phyloP scores from a whole-genome alignment of 2,888 invertebrate species.

The Hirtodrosophila histrioides region DNA sequence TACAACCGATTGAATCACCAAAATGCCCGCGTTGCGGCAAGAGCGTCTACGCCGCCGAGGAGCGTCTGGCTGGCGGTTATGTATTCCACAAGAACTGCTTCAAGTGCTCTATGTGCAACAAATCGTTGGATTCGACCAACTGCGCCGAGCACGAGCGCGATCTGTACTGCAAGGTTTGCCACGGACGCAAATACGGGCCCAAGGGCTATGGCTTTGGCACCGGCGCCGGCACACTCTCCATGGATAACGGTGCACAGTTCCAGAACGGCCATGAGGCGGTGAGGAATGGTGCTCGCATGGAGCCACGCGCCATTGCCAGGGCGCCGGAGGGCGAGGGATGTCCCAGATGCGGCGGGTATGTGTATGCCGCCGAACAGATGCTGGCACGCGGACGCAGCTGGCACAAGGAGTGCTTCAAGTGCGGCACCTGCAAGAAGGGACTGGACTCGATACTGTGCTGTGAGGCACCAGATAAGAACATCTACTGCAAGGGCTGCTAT shows the following conservation, averaged over 20 bases:
- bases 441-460: slow-evolving; percentile 96
- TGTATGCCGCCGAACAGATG: slow-evolving; percentile 98
- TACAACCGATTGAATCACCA: slow-evolving; percentile 73
- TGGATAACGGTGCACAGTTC: slow-evolving; percentile 74
- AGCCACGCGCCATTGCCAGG: slow-evolving; percentile 90
- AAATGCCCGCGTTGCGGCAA: slow-evolving; percentile 74
- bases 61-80: slow-evolving; percentile 72
- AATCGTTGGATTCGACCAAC: slow-evolving; percentile 74
- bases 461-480: slow-evolving; percentile 97
- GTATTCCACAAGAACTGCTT: slow-evolving; percentile 77
- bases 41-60: slow-evolving; percentile 71
- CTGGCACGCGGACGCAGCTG: slow-evolving; percentile 87
- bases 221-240: slow-evolving; percentile 73
- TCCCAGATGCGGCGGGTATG: slow-evolving; percentile 96
- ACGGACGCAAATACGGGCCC: slow-evolving; percentile 70
- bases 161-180: slow-evolving; percentile 69
- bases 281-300: slow-evolving; percentile 88
- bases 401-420: slow-evolving; percentile 97
- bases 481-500: slow-evolving; percentile 99
- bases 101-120: slow-evolving; percentile 77
- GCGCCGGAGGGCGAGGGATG: slow-evolving; percentile 95
- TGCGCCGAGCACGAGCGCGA: slow-evolving; percentile 73
- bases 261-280: slow-evolving; percentile 76
- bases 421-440: slow-evolving; percentile 93
- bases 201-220: slow-evolving; percentile 72